Percentiles rank a stretch among this genome's conserved stretches.
phyloP scores from a whole-genome alignment of 2,888 invertebrate species.

The Hypolimnas misippus region DNA sequence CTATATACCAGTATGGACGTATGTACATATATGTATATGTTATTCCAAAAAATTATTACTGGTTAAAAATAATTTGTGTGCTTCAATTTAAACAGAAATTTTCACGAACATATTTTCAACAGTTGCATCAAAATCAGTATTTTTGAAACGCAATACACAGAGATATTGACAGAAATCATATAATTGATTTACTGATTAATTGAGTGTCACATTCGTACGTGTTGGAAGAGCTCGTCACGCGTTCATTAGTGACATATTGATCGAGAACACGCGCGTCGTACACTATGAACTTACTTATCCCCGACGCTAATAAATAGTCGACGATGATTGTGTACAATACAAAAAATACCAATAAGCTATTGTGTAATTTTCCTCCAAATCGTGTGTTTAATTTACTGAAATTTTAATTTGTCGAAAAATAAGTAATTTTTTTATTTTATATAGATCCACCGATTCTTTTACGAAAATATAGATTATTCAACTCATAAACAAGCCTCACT shows the following conservation, averaged over 20 bases:
- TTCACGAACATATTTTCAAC: too few relatives aligned
- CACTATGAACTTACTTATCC: slow-evolving; percentile 44
- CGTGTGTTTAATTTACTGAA: too few relatives aligned
- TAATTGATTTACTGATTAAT: slow-evolving; percentile 24
- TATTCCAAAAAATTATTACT: too few relatives aligned
- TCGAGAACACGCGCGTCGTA: slow-evolving; percentile 46
- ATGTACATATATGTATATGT: too few relatives aligned
- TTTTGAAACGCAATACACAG: background rate
- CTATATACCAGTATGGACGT: too few relatives aligned
- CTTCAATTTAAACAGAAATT: background rate
- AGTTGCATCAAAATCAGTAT: background rate
- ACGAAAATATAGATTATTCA: background rate
- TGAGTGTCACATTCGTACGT: slow-evolving; percentile 51
- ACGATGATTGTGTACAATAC: background rate
- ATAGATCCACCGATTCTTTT: too few relatives aligned
- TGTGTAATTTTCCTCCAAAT: too few relatives aligned
- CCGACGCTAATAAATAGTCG: slow-evolving; percentile 49
- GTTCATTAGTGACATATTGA: slow-evolving; percentile 74
- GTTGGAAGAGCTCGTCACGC: slow-evolving; percentile 58
- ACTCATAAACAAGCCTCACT: slow-evolving; percentile 23
- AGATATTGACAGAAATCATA: slow-evolving; percentile 19
- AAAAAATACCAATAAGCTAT: too few relatives aligned
- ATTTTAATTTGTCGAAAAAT: too few relatives aligned
- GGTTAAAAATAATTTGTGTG: too few relatives aligned
- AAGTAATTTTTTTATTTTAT: too few relatives aligned